Percentiles rank a stretch among this genome's conserved stretches.
These are phyloP conservation scores for Tetranychus truncatus DNA, from an alignment of 2,888 invertebrate genomes.

Conservation along the genomic window DNA sequence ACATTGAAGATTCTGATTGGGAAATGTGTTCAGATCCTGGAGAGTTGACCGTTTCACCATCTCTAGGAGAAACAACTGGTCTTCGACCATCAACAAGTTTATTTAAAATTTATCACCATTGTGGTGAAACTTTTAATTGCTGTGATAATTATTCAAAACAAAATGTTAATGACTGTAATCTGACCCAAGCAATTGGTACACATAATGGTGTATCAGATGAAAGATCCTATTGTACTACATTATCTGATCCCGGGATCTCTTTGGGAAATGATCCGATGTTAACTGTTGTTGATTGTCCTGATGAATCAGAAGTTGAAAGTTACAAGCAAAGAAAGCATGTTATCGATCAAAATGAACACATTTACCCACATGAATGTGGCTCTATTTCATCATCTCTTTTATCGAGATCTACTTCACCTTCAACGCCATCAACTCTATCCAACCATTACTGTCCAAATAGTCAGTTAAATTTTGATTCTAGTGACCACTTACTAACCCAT, in stretches of 20 bases:
- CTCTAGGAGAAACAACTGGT: not conserved
- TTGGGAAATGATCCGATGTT: not conserved
- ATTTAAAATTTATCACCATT: not conserved
- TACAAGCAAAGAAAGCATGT: not conserved
- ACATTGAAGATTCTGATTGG: conserved; percentile 24
- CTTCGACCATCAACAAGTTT: not conserved
- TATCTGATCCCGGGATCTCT: not conserved
- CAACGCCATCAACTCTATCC: not conserved
- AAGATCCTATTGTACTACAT: not conserved
- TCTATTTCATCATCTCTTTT: not conserved
- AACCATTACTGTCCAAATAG: not conserved
- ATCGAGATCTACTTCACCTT: not conserved
- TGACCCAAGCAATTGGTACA: no score
- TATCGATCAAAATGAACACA: not conserved
- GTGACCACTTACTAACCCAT: not conserved
- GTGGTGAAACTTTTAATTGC: not conserved
- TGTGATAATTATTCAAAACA: not conserved
- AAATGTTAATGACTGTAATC: no score
- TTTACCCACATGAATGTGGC: not conserved
- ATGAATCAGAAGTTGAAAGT: not conserved
- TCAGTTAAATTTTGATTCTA: not conserved
- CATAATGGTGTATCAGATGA: not conserved
- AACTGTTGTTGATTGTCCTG: conserved; percentile 1
- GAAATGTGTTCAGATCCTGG: conserved; percentile 22
- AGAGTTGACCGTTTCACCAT: not conserved